A percentile compares a stretch with the other conserved stretches of the same genome.
Evolutionary conservation across 1,140 invertebrate genomes (phyloP).

Genomic region (Cherax quadricarinatus): DNA sequence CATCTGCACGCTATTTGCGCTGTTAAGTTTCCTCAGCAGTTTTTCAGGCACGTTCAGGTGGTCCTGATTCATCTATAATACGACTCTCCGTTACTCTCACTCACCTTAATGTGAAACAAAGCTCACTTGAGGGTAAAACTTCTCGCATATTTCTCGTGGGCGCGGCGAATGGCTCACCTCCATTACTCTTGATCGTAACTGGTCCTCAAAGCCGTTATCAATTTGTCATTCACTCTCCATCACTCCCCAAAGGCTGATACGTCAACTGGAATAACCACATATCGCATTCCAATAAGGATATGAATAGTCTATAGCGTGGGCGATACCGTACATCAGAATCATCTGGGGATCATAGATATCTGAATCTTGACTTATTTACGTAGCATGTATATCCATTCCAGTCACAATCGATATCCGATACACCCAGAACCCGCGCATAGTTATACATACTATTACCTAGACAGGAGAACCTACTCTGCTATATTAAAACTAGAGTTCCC

Average conservation of each 20-base stretch:
- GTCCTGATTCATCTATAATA: neutral
- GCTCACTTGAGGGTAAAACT: neutral
- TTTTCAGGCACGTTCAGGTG: neutral
- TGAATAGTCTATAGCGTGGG: conserved; percentile 33
- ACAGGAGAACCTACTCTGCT: neutral
- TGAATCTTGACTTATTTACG: conserved; percentile 42
- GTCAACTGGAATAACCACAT: conserved; percentile 43
- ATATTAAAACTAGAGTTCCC: neutral
- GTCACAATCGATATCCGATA: conserved; percentile 12
- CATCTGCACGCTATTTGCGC: neutral
- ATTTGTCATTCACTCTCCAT: conserved; percentile 49
- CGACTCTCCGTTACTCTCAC: neutral
- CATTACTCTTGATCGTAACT: conserved; percentile 32
- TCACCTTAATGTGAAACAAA: neutral
- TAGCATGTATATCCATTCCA: conserved; percentile 18
- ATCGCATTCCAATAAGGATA: conserved; percentile 52
- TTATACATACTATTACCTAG: neutral
- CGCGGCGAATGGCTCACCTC: neutral
- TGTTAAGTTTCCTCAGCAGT: neutral
- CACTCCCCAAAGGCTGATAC: conserved; percentile 43
- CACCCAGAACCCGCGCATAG: neutral
- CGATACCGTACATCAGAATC: neutral
- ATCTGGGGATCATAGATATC: neutral
- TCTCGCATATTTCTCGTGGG: neutral
- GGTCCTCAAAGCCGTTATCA: conserved; percentile 45